Evolutionary conservation across 2,797 vertebrate species (phyloP), one percentile per base, ranked within the genome.

Genomic region (Mormyrops attenuatus): DNA sequence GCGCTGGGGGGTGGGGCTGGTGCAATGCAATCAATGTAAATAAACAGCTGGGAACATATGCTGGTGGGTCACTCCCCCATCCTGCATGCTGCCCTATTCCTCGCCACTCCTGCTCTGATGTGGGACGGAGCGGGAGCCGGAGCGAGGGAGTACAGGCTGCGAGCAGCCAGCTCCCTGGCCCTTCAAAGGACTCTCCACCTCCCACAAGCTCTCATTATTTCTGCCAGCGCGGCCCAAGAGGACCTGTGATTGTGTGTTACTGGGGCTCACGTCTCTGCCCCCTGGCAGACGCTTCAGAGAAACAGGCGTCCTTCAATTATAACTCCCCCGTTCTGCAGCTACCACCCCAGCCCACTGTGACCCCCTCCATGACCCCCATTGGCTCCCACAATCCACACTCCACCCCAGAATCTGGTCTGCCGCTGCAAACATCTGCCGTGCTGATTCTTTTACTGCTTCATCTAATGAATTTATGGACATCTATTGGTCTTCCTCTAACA

Each of bases 231-330:
- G 96, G 96, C 34, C 95, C 96, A 94, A 95, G 93, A 92, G 95
- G 94, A 95, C 95, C 95, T 95, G 95, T 95, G 95, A 96, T 95
- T 96, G 95, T 96, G 95, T 96, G 49, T 96, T 96, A 95, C 95
- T 95, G 96, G 96, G 95, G 95, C 95, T 94, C 95, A 92, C 88
- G 94, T 95, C 82, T 52, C 30, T 52, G 85, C 49, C 85, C 53
- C 50, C 85, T 96, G 96, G 96, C 95, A 96, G 93, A 94, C 94
- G 96, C 96, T 96, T 97, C 96, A 96, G 95, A 96, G 95, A 93
- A 94, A 90, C 95, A 95, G 92, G 91, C 94, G 94, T 94, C 95
- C 95, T 96, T 95, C 95, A 96, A 95, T 96, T 95, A 95, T 94
- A 95, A 94, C 93, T 94, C 94, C 89, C 89, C 30, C 52, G 93